These are phyloP conservation scores for Plutella xylostella DNA, from an alignment of 2,888 invertebrate genomes.

Conservation along the genomic window DNA sequence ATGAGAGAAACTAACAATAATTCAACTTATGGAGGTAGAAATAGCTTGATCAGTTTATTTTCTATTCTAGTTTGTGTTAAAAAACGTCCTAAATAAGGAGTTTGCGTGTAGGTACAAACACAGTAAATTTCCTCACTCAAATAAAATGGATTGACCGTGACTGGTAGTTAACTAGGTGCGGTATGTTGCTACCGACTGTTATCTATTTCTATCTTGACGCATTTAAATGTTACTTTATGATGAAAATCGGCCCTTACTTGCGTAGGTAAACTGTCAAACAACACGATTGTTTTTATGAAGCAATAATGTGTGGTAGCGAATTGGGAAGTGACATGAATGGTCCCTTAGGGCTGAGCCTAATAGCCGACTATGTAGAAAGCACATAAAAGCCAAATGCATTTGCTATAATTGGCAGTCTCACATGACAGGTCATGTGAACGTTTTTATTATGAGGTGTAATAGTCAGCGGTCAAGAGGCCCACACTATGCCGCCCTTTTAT, in stretches of 20 bases:
- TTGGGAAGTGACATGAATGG: neutral
- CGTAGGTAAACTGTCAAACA: conserved; percentile 14
- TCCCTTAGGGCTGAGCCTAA: conserved; percentile 4
- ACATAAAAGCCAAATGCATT: conserved; percentile 12
- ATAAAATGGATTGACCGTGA: too few relatives aligned
- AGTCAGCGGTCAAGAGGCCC: neutral
- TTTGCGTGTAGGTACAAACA: too few relatives aligned
- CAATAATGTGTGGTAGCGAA: neutral
- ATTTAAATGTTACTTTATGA: conserved; percentile 24
- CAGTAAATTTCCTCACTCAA: too few relatives aligned
- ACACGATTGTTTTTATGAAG: neutral
- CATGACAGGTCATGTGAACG: too few relatives aligned
- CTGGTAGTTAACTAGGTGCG: conserved; percentile 19
- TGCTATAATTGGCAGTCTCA: too few relatives aligned
- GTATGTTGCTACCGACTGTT: conserved; percentile 17
- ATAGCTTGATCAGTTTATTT: too few relatives aligned
- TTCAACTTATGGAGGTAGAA: too few relatives aligned
- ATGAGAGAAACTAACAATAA: too few relatives aligned
- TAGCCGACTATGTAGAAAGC: conserved; percentile 16
- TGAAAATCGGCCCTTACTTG: conserved; percentile 20
- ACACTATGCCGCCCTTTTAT: neutral
- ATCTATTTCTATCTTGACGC: conserved; percentile 21
- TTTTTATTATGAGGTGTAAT: too few relatives aligned
- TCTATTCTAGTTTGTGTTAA: too few relatives aligned
- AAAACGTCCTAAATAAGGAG: too few relatives aligned